Base-by-base conservation (phyloP, 2,888 invertebrate genomes). In the Celastrina argiolus region DNA sequence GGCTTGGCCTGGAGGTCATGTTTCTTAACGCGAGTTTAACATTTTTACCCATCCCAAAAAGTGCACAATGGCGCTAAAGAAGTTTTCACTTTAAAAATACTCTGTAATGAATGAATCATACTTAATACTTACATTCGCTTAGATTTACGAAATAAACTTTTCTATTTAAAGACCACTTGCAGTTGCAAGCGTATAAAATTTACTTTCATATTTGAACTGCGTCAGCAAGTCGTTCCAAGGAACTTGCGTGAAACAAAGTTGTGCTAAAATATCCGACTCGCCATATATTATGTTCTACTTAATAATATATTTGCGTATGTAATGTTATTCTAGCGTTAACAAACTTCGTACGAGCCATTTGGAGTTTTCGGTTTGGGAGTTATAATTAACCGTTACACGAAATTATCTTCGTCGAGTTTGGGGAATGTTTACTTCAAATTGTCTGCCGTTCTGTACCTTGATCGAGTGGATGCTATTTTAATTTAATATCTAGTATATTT, bases 291-390 rank as follows among this genome's bases (percentile, higher is more conserved):
- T 39, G 39, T 39, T 61, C 61, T 10, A 61, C 12, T 22, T 61
- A 59, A 59, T 59, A 59, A 61, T 61, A 61, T 61, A 61, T 61
- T 61, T 61, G 39, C 34, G 61, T 39, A 36, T 61, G 61, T 39
- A 56, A 56, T 56, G 56, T 56, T 56, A 36, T 61, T 61, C 61
- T 39, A 39, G 39, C 61, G 34, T 61, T 61, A 61, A 22, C 39
- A 14, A 61, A 61, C 39, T 61, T 61, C 61, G 61, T 10, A 61
- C 61, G 12, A 61, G 14, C 36, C 39, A 61, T 61, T 61, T 61
- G 22, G 61, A 61, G 61, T 61, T 61, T 61, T 61, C 61, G 61
- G 61, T 61, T 61, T 59, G 34, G 61, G 61, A 36, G 61, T 22
- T 39, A 61, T 61, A 61, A 61, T 61, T 61, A 61, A 22, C 61